Evolutionary conservation across 2,888 invertebrate genomes (phyloP), one percentile per base, ranked within the genome.

Genomic region (Plebejus argus): DNA sequence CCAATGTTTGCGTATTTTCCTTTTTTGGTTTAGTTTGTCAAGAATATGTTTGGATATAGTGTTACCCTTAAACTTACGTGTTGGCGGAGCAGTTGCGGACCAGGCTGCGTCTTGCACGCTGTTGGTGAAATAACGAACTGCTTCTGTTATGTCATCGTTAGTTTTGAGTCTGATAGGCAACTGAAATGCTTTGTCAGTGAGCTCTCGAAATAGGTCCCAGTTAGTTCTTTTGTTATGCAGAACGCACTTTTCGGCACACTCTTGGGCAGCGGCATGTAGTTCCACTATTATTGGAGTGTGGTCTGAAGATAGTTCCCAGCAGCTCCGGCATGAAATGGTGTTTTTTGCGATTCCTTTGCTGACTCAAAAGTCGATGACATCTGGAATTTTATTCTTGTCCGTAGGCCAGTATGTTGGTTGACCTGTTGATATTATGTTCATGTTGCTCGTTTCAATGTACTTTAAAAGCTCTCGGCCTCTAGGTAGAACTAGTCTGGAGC

Each of bases 351-450:
- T 79, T 28, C 81, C 81, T 78, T 80, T 81, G 72, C 56, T 66
- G 49, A 39, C 39, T 3, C 39, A 39, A 39, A 39, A 39, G 39
- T 39, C 39, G 3, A 39, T 39, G 39, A 39, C 39, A 8, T 82
- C 81, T 2, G 82, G 82, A 18, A 78, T 71, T 74, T 79, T 80
- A 5, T 76, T 78, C 23, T 1, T 20, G 28, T 82, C 82, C 5
- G 81, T 77, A 1, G 81, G 81, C 82, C 82, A 81, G 76, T 81
- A 80, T 33, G 81, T 81, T 4, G 83, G 80, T 78, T 80, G 75
- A 3, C 80, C 78, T 28, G 81, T 72, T 8, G 82, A 28, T 28
- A 28, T 28, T 28, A 28, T 28, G 28, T 28, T 28, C 28, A 28
- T 28, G 28, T 28, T 28, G 28, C 28, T 28, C 28, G 28, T 28